A percentile compares a stretch with the other conserved stretches of the same genome.
Conservation (phyloP, 2,797 vertebrate genomes). For the Limnodromus scolopaceus region DNA sequence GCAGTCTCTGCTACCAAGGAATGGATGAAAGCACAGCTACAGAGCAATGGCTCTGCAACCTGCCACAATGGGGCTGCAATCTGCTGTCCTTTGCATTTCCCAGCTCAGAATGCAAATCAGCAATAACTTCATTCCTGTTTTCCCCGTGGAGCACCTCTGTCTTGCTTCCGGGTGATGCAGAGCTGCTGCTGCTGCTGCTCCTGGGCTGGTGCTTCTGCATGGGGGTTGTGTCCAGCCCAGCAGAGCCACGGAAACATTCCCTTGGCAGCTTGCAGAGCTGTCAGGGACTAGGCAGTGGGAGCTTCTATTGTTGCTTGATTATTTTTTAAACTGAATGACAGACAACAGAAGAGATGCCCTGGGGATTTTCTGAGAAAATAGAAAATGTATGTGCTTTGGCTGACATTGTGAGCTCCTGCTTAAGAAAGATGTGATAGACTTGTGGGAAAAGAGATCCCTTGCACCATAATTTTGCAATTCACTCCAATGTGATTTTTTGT, state of each 20-base stretch:
- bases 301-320: not conserved
- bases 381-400: not conserved
- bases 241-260: not conserved
- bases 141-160: not conserved
- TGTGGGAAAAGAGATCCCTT: not conserved
- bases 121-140: too few species aligned
- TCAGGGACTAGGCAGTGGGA: not conserved
- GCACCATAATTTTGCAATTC: not conserved
- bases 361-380: not conserved
- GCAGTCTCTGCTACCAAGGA: not conserved
- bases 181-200: not conserved
- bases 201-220: too few species aligned
- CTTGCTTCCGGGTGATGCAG: too few species aligned
- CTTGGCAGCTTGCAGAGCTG: not conserved
- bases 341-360: not conserved
- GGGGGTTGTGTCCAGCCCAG: not conserved
- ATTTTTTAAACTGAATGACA: not conserved
- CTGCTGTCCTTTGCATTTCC: not conserved
- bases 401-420: not conserved
- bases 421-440: not conserved
- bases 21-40: fast-evolving
- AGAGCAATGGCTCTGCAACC: not conserved
- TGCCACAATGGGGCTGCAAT: fast-evolving
- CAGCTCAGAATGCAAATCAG: not conserved
- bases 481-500: not conserved